phyloP scores from a whole-genome alignment of 2,113 vertebrate genomes.

The Emydura subglobosa region DNA sequence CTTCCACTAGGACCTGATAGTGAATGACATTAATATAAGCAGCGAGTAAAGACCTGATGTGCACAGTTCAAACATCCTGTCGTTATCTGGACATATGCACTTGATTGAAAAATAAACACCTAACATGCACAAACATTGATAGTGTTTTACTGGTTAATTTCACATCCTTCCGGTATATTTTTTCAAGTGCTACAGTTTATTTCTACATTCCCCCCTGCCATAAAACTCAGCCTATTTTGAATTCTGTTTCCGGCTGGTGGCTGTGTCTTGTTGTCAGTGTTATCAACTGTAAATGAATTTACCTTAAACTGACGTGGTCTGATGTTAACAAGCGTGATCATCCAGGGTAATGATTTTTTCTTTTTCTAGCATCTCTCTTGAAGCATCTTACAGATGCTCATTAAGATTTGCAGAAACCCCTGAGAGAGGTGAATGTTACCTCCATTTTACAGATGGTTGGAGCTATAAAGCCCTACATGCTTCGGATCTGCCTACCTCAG shows the following conservation, averaged over 20 bases:
- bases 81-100: slow-evolving; percentile 45
- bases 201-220: background rate
- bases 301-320: background rate
- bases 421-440: background rate
- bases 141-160: slow-evolving; percentile 48
- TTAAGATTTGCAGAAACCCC: background rate
- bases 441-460: background rate
- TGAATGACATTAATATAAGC: slow-evolving; percentile 74
- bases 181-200: slow-evolving; percentile 4
- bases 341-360: background rate
- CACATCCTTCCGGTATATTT: background rate
- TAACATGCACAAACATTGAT: slow-evolving; percentile 33
- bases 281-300: background rate
- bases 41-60: slow-evolving; percentile 65
- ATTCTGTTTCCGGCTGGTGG: background rate
- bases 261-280: background rate
- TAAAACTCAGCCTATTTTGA: background rate
- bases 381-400: background rate
- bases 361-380: background rate
- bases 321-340: background rate
- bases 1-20: slow-evolving; percentile 51
- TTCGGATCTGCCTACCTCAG: background rate
- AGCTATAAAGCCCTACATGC: background rate
- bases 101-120: slow-evolving; percentile 71
- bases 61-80: slow-evolving; percentile 74